Conservation (phyloP, 2,888 invertebrate genomes). For the Lycophotia porphyrea region DNA sequence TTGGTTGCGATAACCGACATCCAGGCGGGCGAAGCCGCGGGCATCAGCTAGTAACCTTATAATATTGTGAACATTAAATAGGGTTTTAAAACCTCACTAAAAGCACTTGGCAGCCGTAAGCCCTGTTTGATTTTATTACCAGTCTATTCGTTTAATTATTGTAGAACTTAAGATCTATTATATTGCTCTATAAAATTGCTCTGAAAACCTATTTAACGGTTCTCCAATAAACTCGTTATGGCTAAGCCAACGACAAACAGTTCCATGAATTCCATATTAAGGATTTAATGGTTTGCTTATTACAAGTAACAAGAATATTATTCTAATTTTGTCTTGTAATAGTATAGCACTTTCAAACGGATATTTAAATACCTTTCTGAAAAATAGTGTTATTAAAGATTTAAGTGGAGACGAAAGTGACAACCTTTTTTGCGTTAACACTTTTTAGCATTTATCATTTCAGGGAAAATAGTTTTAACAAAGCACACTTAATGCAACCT, state of each 20-base stretch:
- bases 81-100: constrained; percentile 40
- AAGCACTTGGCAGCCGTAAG: constrained; percentile 37
- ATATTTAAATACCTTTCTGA: constrained; percentile 19
- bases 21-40: no score
- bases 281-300: constrained; percentile 42
- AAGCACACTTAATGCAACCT: constrained; percentile 22
- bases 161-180: constrained; percentile 51
- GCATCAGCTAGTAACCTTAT: no score
- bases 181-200: constrained; percentile 54
- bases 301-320: constrained; percentile 15
- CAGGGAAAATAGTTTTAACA: constrained; percentile 6
- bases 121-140: constrained; percentile 50
- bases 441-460: constrained; percentile 10
- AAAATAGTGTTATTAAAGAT: neutral
- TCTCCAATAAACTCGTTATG: constrained; percentile 57
- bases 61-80: constrained; percentile 34
- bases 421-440: neutral
- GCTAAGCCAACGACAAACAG: constrained; percentile 32
- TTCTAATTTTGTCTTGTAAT: constrained; percentile 25
- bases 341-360: constrained; percentile 19
- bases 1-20: no score
- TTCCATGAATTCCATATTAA: constrained; percentile 37
- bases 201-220: constrained; percentile 55
- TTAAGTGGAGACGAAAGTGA: neutral
- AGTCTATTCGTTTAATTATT: constrained; percentile 53